These are phyloP conservation scores for Ptychodera flava DNA, from an alignment of 35 echinoderm and acorn worm genomes.

Conservation along the genomic window DNA sequence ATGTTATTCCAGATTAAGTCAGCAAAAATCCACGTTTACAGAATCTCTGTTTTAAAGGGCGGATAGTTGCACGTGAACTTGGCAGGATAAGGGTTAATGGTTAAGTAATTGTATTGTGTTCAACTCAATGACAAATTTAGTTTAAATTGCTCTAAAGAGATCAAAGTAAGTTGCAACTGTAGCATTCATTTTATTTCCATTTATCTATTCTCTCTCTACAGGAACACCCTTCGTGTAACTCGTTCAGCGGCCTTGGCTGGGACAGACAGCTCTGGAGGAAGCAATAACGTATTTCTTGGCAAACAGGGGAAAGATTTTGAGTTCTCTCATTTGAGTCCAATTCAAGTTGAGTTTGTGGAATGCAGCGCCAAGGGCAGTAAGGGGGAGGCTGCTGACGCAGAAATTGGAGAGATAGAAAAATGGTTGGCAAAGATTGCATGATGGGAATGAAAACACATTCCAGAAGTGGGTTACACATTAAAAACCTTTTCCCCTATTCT, in stretches of 20 bases:
- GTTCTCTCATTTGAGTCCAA: conserved; percentile 56
- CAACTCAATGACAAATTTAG: too few species aligned
- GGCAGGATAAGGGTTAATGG: too few species aligned
- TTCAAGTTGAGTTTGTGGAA: conserved; percentile 54
- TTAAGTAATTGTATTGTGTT: too few species aligned
- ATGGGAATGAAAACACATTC: neutral
- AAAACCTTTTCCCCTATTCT: too few species aligned
- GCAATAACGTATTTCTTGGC: conserved; percentile 47
- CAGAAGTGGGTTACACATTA: too few species aligned
- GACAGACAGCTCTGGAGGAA: conserved; percentile 48
- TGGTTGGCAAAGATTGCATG: conserved; percentile 17
- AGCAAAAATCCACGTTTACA: too few species aligned
- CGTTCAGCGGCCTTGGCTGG: conserved; percentile 48
- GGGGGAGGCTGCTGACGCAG: conserved; percentile 21
- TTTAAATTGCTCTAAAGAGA: too few species aligned
- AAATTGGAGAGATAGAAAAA: conserved; percentile 27
- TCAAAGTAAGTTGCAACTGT: too few species aligned
- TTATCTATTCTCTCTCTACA: conserved; percentile 15
- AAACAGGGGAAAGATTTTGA: conserved; percentile 83
- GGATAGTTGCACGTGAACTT: too few species aligned
- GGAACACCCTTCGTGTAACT: conserved; percentile 60
- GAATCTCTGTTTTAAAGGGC: too few species aligned
- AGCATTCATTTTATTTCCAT: too few species aligned
- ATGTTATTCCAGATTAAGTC: too few species aligned
- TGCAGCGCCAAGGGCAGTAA: conserved; percentile 30